Base-by-base conservation (phyloP, 2,888 invertebrate genomes). In the Synergus itoensis region DNA sequence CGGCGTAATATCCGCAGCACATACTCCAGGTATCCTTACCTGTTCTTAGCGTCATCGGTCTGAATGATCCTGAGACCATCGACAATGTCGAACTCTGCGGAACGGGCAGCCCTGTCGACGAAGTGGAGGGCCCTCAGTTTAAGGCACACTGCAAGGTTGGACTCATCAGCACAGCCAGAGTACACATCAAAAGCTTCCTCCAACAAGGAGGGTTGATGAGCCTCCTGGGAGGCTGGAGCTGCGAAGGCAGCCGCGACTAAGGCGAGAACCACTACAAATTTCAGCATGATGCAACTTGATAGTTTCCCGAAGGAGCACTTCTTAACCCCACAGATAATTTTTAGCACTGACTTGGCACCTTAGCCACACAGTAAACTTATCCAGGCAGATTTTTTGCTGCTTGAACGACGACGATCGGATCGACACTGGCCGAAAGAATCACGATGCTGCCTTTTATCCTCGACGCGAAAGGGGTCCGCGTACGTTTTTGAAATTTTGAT, bases 101-200 rank as follows among this genome's bases (percentile, higher is more conserved):
- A 92, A 81, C 95, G 94, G 36, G 96, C 94, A 73, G 95, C 95
- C 88, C 96, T 95, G 88, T 96, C 96, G 90, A 97, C 93, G 60
- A 96, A 95, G 45, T 96, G 94, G 7, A 97, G 94, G 75, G 97
- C 93, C 91, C 96, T 97, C 81, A 96, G 92, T 91, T 97, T 97
- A 69, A 97, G 93, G 88, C 97, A 97, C 83, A 96, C 95, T 4
- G 95, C 93, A 45, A 96, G 91, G 84, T 95, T 96, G 82, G 94
- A 93, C 77, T 95, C 94, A 16, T 86, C 86, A 84, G 95, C 94
- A 93, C 97, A 97, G 77, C 91, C 91, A n/a, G 89, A 83, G 83
- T 92, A 92, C 62, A 92, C 87, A 82, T 89, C 88, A 84, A 91
- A 84, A 4, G 89, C 92, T 77, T 92, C 90, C 80, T 91, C 90